phyloP scores from a whole-genome alignment of 2,888 invertebrate genomes.

The Ganaspis brasiliensis region DNA sequence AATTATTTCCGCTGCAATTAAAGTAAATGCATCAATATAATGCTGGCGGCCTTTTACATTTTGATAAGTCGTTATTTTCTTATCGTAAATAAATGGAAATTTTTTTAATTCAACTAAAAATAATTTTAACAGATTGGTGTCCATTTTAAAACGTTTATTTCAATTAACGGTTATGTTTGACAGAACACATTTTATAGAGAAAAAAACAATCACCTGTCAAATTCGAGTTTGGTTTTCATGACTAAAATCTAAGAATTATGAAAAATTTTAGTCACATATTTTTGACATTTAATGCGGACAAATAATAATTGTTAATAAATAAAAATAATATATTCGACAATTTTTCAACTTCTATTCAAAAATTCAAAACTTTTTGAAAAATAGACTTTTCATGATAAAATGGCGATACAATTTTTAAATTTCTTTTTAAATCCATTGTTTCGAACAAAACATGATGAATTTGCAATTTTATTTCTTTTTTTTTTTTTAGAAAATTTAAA shows the following conservation, averaged over 20 bases:
- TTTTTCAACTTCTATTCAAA: no score
- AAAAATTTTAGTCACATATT: not conserved
- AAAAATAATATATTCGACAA: no score
- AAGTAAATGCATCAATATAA: not conserved
- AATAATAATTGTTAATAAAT: no score
- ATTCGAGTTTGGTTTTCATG: not conserved
- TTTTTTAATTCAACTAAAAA: not conserved
- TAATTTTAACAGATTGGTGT: not conserved
- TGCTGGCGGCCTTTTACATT: not conserved
- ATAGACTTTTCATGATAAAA: no score
- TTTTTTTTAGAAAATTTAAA: no score
- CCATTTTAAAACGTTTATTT: not conserved
- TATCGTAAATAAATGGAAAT: slow-evolving; percentile 1
- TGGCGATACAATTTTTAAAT: no score
- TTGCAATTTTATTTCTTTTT: no score
- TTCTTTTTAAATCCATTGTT: no score
- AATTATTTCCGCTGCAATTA: not conserved
- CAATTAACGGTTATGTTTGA: not conserved
- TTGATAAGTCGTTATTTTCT: not conserved
- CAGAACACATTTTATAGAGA: not conserved
- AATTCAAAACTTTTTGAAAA: no score
- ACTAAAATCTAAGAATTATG: not conserved
- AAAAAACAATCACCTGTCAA: not conserved
- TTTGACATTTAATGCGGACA: no score
- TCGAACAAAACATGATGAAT: no score